Base-by-base conservation (phyloP, 1,140 invertebrate species). In the Drosophila pachea region DNA sequence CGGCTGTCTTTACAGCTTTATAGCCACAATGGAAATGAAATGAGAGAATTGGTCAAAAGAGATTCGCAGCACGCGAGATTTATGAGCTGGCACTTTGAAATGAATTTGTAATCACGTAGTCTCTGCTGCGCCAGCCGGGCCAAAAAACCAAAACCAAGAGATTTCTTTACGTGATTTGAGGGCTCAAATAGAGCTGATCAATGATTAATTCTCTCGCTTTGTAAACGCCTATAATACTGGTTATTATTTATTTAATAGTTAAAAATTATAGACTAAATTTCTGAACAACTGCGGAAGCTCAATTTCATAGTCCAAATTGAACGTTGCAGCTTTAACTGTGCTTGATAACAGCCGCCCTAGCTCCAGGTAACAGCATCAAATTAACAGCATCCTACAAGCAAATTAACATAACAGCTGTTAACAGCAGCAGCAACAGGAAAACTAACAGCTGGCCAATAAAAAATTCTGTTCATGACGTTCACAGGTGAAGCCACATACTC, bases 51-150 rank as follows among this genome's bases (percentile, higher is more conserved):
- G 36, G 40, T 36, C 14, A 29, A 47, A 69, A 69, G 47, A 78
- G 74, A 78, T 82, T 83, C 72, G 54, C 79, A 56, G 75, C 78
- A 83, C 78, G 78, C 75, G 73, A 83, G 79, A 78, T 84, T 84
- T 83, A 83, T 84, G 75, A 84, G 72, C 79, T 69, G 72, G 62
- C 73, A 76, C 73, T 79, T 79, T 76, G 55, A 79, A 52, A 38
- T 53, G 50, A 63, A 68, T 54, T 64, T 42, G 61, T 59, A 52
- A 52, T 35, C 32, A 52, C 49, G 47, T 49, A 49, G 47, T 38
- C 29, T 36, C 53, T 7, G 40, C 63, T 22, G 22, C 22, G 1
- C 22, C 22, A 22, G 22, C 38, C 9, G 53, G 42, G 45, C 22
- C 63, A 45, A 42, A 54, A 55, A 22, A 14, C 31, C 45, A n/a